A percentile compares a stretch with the other conserved stretches of the same genome.
These are phyloP conservation scores for Operophtera brumata DNA, from an alignment of 2,888 invertebrate genomes.

Conservation along the genomic window DNA sequence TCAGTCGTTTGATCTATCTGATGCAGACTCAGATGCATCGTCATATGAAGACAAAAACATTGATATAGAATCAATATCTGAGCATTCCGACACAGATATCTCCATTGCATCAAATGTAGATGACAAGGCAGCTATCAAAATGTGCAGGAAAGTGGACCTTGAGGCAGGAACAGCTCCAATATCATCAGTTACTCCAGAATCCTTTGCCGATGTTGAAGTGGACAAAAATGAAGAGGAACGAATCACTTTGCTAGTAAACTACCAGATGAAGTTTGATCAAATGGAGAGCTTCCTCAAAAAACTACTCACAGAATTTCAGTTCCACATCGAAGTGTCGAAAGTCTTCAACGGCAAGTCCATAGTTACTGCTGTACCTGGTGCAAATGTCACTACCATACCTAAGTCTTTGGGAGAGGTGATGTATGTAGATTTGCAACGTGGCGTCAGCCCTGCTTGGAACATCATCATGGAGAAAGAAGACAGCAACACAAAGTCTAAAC, in stretches of 20 bases:
- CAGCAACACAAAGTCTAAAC: conserved; percentile 49
- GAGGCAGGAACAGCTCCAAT: conserved; percentile 37
- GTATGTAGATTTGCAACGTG: conserved; percentile 42
- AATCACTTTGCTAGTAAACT: conserved; percentile 51
- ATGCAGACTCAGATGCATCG: conserved; percentile 52
- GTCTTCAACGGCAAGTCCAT: conserved; percentile 56
- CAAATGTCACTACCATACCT: conserved; percentile 44
- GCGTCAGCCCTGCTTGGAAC: conserved; percentile 61
- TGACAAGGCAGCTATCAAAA: conserved; percentile 50
- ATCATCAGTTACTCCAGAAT: conserved; percentile 59
- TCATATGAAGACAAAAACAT: conserved; percentile 50
- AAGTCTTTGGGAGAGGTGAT: conserved; percentile 44
- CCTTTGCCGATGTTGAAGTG: conserved; percentile 65
- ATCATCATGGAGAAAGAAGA: conserved; percentile 64
- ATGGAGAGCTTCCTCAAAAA: conserved; percentile 59
- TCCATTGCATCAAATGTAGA: conserved; percentile 43
- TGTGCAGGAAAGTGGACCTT: conserved; percentile 62
- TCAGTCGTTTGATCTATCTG: conserved; percentile 62
- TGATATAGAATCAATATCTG: conserved; percentile 61
- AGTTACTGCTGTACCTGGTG: conserved; percentile 44
- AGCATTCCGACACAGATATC: conserved; percentile 58
- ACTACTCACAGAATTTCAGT: conserved; percentile 62
- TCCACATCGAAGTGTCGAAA: conserved; percentile 71
- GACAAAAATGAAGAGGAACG: conserved; percentile 65
- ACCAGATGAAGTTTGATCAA: conserved; percentile 63